Evolutionary conservation across 2,888 invertebrate species (phyloP).

Genomic region (Eupithecia tripunctaria): DNA sequence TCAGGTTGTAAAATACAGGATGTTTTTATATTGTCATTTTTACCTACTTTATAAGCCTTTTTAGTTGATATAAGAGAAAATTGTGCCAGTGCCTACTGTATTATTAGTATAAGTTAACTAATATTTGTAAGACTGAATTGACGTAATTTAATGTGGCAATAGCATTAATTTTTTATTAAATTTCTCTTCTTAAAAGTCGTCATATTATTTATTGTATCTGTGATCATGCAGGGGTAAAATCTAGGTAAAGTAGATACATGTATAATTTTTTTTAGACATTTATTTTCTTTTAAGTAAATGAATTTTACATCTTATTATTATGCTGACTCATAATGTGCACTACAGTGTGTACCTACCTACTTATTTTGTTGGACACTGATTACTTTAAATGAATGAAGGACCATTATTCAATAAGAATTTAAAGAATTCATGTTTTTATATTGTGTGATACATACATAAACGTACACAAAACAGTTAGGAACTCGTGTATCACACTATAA

Average conservation of each 20-base stretch:
- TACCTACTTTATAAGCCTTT: constrained; percentile 47
- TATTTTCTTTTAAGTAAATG: neutral
- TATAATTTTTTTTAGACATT: neutral
- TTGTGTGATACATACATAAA: no score
- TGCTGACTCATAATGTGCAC: neutral
- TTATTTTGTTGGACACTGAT: neutral
- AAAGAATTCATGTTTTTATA: no score
- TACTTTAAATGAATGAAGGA: neutral
- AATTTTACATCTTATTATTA: neutral
- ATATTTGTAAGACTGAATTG: constrained; percentile 78
- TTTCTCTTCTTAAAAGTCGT: constrained; percentile 63
- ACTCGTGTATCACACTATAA: no score
- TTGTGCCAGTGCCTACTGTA: constrained; percentile 80
- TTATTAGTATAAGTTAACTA: constrained; percentile 68
- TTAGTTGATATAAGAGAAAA: constrained; percentile 56
- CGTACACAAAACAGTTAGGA: no score
- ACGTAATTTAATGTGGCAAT: constrained; percentile 66
- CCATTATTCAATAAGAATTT: neutral
- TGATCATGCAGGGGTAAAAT: neutral
- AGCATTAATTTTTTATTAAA: constrained; percentile 59
- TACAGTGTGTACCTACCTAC: neutral
- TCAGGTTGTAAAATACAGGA: constrained; percentile 61
- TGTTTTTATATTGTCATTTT: constrained; percentile 47
- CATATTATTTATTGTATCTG: neutral
- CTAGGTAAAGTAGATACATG: neutral